Evolutionary conservation across 2,888 invertebrate species (phyloP), one percentile per base, ranked within the genome.

Genomic region (Orchesella flavescens): DNA sequence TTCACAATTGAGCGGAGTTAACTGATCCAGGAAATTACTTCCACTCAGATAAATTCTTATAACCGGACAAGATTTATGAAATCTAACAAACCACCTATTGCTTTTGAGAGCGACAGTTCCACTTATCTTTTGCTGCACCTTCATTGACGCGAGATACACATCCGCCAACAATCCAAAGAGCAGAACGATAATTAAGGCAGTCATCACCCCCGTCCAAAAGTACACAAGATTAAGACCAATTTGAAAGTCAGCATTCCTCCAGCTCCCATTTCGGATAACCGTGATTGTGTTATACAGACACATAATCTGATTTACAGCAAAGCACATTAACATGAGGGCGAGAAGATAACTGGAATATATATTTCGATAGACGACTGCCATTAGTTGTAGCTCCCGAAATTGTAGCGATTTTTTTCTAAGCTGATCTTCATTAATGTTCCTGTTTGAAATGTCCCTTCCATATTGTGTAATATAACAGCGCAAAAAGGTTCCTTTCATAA

Each of bases 81-180:
- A 69, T 17, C 53, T 19, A 9, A 4, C n/a, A n/a, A 53, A 12
- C 69, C 69, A 69, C n/a, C 44, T 68, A 24, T 23, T 63, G 7
- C 34, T 1, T 63, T 15, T 34, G 15, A 57, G 19, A n/a, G 19
- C 57, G 10, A 19, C 17, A n/a, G 15, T n/a, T 19, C 24, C 23
- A 24, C 17, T n/a, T 1, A 23, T 10, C 4, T 24, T 63, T 23
- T 5, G 4, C 1, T 24, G 1, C 1, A 63, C 17, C 12, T 24
- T 34, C 9, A 24, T 15, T 10, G 63, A 63, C 1, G 15, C 63
- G 1, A 1, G 19, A 17, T 19, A 63, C 1, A 63, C 12, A 13
- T 63, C 57, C 1, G 57, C 57, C 1, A 57, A 19, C 5, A 57
- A 1, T 19, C 57, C 57, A 19, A 4, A 19, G 4, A 57, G 4